These are phyloP conservation scores for Guaruba guarouba DNA, from an alignment of 2,113 vertebrate species.

Conservation along the genomic window DNA sequence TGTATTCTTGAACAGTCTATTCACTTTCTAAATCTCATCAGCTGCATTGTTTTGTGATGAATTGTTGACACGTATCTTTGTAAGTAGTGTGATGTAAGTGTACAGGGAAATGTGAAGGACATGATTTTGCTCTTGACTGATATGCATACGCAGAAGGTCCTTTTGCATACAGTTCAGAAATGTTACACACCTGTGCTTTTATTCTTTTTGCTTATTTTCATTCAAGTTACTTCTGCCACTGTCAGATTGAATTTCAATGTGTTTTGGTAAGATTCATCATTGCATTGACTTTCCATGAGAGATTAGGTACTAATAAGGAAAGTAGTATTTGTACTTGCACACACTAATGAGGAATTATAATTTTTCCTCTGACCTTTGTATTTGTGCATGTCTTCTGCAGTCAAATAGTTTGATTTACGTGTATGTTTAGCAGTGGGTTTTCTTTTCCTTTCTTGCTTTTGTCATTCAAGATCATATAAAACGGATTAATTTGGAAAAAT, in stretches of 20 bases:
- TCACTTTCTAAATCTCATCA: neutral
- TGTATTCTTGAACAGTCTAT: neutral
- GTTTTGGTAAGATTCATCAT: neutral
- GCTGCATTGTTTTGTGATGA: neutral
- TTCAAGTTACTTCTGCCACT: neutral
- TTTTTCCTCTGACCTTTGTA: neutral
- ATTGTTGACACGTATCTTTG: neutral
- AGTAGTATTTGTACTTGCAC: neutral
- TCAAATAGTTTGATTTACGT: neutral
- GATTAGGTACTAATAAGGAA: neutral
- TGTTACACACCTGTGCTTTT: rapidly evolving
- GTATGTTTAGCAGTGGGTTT: neutral
- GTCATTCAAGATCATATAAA: neutral
- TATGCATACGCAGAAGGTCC: neutral
- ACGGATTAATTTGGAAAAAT: neutral
- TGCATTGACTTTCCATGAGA: neutral
- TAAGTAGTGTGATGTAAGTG: neutral
- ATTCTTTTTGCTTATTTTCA: neutral
- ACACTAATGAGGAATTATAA: neutral
- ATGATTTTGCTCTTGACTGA: neutral
- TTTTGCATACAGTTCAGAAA: neutral
- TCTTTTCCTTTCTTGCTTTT: neutral
- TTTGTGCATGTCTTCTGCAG: neutral
- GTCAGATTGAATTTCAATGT: neutral
- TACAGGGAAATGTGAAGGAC: neutral